Base-by-base conservation (phyloP, 2,797 vertebrate species). In the Apogon hyalosoma region DNA sequence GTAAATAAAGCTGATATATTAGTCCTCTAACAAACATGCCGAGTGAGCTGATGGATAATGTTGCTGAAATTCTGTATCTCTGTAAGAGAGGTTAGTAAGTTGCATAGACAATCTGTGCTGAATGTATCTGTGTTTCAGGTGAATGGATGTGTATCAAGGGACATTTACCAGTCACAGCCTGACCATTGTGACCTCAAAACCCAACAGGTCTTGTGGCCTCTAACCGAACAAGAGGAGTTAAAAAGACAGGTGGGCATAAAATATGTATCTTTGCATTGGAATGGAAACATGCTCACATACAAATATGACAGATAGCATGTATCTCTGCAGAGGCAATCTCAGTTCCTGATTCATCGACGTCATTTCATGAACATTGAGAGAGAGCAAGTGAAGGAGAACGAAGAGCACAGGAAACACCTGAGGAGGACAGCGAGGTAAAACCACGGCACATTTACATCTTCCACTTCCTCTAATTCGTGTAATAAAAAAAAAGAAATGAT, bases 311-410 rank as follows among this genome's bases (percentile, higher is more conserved):
- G 36, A 14, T 5, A 4, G 2, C 6, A 4, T 4, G 0, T 47
- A 1, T 73, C 8, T 76, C 49, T 16, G 1, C 85, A 99, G 97
- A 93, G 85, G 19, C 95, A 94, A 88, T 90, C 84, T 28, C 94
- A 96, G 62, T 96, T 95, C 79, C 88, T 96, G 84, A 89, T 89
- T 82, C 87, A 93, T 63, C 93, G 96, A 2, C 94, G 95, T 16
- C 91, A 93, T 45, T 95, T 94, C 88, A 97, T 98, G 97, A 93
- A 80, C 56, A 63, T 87, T 0, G 97, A 99, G 80, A 90, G 97
- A 53, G 90, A 96, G 79, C 94, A 92, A 21, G 96, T 94, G 45
- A 95, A 95, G 84, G 95, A 96, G 19, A 95, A 89, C 63, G 87
- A 87, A 49, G 90, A 84, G 48, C 90, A 95, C 78, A 93, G 80